These are phyloP conservation scores for Heliconius erato DNA, from an alignment of 2,888 invertebrate genomes.

Conservation along the genomic window DNA sequence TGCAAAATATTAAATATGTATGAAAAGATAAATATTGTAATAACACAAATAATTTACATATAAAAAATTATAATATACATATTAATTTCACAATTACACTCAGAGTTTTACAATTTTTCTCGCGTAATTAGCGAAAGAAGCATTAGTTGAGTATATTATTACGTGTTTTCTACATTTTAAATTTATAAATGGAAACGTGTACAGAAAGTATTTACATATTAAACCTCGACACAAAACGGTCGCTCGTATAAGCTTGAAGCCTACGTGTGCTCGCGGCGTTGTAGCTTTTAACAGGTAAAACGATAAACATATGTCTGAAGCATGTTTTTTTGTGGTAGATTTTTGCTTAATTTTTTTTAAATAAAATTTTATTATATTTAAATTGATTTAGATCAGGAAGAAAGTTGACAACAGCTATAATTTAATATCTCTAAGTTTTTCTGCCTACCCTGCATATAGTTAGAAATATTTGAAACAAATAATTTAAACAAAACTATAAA, in stretches of 20 bases:
- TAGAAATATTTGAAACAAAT: too few species aligned
- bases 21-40: not conserved
- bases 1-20: not conserved
- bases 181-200: conserved; percentile 12
- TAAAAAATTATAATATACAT: too few species aligned
- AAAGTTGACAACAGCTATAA: too few species aligned
- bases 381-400: too few species aligned
- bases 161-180: conserved; percentile 7
- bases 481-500: too few species aligned
- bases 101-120: not conserved
- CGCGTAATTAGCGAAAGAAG: conserved; percentile 9
- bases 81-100: not conserved
- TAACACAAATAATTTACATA: too few species aligned
- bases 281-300: conserved; percentile 9
- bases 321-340: not conserved
- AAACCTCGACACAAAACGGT: conserved; percentile 1
- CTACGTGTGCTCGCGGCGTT: conserved; percentile 7
- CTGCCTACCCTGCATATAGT: too few species aligned
- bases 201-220: conserved; percentile 16
- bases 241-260: conserved; percentile 6
- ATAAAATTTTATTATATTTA: not conserved
- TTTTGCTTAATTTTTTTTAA: not conserved
- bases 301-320: not conserved
- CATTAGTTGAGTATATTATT: not conserved
- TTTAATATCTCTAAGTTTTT: too few species aligned